These are phyloP conservation scores for Arctocebus calabarensis DNA, from an alignment of 2,797 vertebrate genomes.

Conservation along the genomic window DNA sequence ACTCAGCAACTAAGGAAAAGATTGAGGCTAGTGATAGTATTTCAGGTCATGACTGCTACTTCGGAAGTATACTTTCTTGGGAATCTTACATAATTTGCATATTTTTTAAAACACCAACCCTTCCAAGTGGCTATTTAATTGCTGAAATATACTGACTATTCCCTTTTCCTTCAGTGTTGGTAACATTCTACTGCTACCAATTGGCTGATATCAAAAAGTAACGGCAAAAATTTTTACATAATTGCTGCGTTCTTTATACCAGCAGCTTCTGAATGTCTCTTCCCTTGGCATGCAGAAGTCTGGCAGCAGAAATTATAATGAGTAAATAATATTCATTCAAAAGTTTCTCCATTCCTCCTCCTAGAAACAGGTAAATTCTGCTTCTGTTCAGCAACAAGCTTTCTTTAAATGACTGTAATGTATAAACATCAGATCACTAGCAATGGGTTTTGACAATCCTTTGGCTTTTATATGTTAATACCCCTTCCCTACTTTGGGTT, in stretches of 20 bases:
- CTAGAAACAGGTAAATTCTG: conserved; percentile 29
- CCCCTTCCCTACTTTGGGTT: background rate
- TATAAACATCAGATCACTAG: conserved; percentile 48
- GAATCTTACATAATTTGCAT: background rate
- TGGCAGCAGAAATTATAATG: conserved; percentile 39
- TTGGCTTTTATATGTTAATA: conserved; percentile 18
- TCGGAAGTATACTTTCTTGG: background rate
- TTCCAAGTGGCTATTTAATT: conserved; percentile 47
- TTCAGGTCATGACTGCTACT: background rate
- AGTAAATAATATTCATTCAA: conserved; percentile 43
- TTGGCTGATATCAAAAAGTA: conserved; percentile 35
- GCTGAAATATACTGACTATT: background rate
- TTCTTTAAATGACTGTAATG: conserved; percentile 48
- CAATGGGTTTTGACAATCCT: conserved; percentile 42
- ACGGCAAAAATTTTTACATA: conserved; percentile 35
- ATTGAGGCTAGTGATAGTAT: background rate
- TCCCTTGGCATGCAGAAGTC: background rate
- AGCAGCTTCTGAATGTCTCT: conserved; percentile 51
- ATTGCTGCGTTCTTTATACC: conserved; percentile 29
- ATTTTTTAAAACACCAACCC: conserved; percentile 24
- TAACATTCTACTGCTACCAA: conserved; percentile 41
- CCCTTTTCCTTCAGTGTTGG: conserved; percentile 12
- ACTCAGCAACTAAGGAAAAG: background rate
- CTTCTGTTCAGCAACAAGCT: conserved; percentile 17
- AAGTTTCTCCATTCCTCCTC: background rate